These are phyloP conservation scores for Tryphoninae sp. DNA, from an alignment of 2,888 invertebrate genomes.

Conservation along the genomic window DNA sequence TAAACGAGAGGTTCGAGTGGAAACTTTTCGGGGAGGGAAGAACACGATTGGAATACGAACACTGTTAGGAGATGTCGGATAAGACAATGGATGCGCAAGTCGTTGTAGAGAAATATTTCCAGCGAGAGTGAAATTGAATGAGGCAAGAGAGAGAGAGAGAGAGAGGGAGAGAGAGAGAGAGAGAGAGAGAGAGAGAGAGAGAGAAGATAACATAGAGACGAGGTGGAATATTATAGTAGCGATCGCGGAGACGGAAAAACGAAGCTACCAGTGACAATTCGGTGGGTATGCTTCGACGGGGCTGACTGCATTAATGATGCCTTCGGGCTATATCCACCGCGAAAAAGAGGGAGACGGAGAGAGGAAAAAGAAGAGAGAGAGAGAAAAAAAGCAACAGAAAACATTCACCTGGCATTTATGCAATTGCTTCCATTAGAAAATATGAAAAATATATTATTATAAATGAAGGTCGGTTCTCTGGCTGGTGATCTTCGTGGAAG, in stretches of 20 bases:
- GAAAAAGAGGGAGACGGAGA: neutral
- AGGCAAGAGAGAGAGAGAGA: slow-evolving; percentile 30
- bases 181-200: slow-evolving; percentile 31
- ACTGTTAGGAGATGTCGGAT: slow-evolving; percentile 5
- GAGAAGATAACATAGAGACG: slow-evolving; percentile 36
- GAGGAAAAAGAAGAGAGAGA: neutral
- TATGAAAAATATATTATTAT: slow-evolving; percentile 61
- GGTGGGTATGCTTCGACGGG: slow-evolving; percentile 56
- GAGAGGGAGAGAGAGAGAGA: slow-evolving; percentile 38
- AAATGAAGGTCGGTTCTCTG: slow-evolving; percentile 48
- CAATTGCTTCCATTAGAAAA: slow-evolving; percentile 70
- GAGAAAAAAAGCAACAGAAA: slow-evolving; percentile 10
- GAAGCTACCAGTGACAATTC: slow-evolving; percentile 57
- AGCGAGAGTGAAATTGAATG: slow-evolving; percentile 23
- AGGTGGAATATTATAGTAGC: slow-evolving; percentile 60
- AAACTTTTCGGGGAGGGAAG: slow-evolving; percentile 69
- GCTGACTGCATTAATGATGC: slow-evolving; percentile 77
- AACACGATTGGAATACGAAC: slow-evolving; percentile 68
- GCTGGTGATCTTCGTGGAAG: slow-evolving; percentile 35
- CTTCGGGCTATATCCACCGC: slow-evolving; percentile 69
- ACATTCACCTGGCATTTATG: slow-evolving; percentile 67
- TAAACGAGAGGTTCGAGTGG: slow-evolving; percentile 44
- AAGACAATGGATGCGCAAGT: neutral
- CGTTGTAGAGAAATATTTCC: slow-evolving; percentile 27
- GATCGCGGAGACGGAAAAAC: slow-evolving; percentile 51